Percentiles rank a stretch among this genome's conserved stretches.
Conservation (phyloP, 2,888 invertebrate species). For the Cantharis rufa region DNA sequence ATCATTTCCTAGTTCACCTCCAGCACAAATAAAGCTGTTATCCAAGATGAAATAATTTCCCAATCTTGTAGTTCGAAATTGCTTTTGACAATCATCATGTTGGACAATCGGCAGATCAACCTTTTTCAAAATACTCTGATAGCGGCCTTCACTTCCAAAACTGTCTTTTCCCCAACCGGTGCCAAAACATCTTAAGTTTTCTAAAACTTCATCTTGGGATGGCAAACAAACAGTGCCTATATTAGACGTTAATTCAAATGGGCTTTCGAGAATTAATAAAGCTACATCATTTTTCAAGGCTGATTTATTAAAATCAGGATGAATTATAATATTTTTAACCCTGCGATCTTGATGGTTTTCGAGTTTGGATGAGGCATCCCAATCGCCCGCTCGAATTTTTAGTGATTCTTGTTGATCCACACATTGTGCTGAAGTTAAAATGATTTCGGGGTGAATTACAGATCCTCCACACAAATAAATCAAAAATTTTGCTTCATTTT, state of each 20-base stretch:
- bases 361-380: neutral
- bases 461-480: neutral
- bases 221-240: slow-evolving; percentile 77
- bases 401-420: neutral
- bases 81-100: slow-evolving; percentile 62
- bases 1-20: slow-evolving; percentile 71
- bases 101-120: slow-evolving; percentile 71
- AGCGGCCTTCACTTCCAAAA: slow-evolving; percentile 69
- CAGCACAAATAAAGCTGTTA: slow-evolving; percentile 77
- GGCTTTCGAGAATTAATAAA: slow-evolving; percentile 59
- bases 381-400: neutral
- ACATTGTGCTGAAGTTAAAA: neutral
- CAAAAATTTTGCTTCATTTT: neutral
- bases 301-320: neutral
- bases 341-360: neutral
- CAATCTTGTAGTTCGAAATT: slow-evolving; percentile 67
- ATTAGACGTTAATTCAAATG: slow-evolving; percentile 65
- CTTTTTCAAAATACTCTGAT: slow-evolving; percentile 73
- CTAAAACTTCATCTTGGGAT: slow-evolving; percentile 51
- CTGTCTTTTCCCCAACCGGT: slow-evolving; percentile 80
- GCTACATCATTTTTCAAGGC: neutral
- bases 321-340: neutral
- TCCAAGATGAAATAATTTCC: slow-evolving; percentile 69
- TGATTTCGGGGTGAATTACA: neutral
- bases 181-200: slow-evolving; percentile 63